Evolutionary conservation across 2,113 vertebrate genomes (phyloP).

Genomic region (Colius striatus): DNA sequence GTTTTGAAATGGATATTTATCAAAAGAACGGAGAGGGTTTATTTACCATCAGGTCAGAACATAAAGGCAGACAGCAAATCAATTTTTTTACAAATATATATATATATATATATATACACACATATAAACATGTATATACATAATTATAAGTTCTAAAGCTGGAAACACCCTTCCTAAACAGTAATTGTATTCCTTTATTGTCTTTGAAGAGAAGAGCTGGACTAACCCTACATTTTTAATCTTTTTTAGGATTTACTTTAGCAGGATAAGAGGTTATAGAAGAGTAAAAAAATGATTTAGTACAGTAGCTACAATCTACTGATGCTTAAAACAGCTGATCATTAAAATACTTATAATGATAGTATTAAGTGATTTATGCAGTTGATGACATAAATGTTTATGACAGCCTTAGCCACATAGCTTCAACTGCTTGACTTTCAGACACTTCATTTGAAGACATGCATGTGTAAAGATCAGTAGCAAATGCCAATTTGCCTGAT

Average conservation of each 20-base stretch:
- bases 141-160: background rate
- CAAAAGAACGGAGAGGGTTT: background rate
- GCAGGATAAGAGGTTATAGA: slow-evolving; percentile 21
- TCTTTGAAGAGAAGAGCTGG: slow-evolving; percentile 6
- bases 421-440: slow-evolving; percentile 50
- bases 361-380: slow-evolving; percentile 46
- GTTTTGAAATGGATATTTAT: background rate
- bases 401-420: slow-evolving; percentile 44
- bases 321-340: background rate
- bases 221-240: slow-evolving; percentile 43
- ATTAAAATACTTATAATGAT: slow-evolving; percentile 24
- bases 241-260: slow-evolving; percentile 57
- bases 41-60: background rate
- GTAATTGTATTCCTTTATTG: slow-evolving; percentile 23
- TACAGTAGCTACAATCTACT: background rate
- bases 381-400: slow-evolving; percentile 60
- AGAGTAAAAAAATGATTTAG: slow-evolving; percentile 37
- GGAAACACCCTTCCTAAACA: background rate
- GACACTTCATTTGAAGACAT: slow-evolving; percentile 57
- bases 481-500: slow-evolving; percentile 61
- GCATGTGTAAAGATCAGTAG: slow-evolving; percentile 60
- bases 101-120: background rate
- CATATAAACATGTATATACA: background rate
- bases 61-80: background rate
- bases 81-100: background rate